These are phyloP conservation scores for Gymnobelideus leadbeateri DNA, from an alignment of 2,113 vertebrate genomes.

Conservation along the genomic window DNA sequence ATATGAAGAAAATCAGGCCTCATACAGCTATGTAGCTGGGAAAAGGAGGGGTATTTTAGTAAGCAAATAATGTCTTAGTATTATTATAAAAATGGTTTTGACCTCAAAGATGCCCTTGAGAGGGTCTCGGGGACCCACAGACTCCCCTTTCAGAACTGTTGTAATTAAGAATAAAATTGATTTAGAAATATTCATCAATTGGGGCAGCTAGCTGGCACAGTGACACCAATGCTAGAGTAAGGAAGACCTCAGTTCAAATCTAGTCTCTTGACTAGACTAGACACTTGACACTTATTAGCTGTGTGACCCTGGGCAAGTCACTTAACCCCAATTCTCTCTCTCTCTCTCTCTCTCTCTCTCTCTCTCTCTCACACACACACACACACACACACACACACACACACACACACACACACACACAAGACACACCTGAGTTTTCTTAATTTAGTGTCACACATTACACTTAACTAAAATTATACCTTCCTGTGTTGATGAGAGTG, in stretches of 20 bases:
- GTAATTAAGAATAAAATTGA: constrained; percentile 53
- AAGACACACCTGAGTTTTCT: constrained; percentile 19
- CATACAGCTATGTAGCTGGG: not conserved
- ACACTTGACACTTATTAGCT: too few species aligned
- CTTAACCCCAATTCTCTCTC: too few species aligned
- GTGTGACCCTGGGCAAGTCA: too few species aligned
- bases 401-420: not conserved
- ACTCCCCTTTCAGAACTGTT: not conserved
- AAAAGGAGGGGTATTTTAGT: not conserved
- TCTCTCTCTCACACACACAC: too few species aligned
- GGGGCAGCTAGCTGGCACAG: too few species aligned
- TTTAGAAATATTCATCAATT: constrained; percentile 57
- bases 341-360: too few species aligned
- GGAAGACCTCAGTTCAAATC: too few species aligned
- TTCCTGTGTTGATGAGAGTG: constrained; percentile 60
- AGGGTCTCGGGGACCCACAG: not conserved
- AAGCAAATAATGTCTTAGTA: not conserved
- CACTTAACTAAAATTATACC: constrained; percentile 72
- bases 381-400: constrained; percentile 1
- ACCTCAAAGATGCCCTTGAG: not conserved
- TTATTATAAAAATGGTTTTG: not conserved
- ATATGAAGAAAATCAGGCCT: not conserved
- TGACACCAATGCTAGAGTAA: too few species aligned
- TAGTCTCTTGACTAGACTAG: too few species aligned
- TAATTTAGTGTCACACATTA: constrained; percentile 65